These are phyloP conservation scores for Caenorhabditis angaria DNA, from an alignment of 2,888 invertebrate genomes.

Conservation along the genomic window DNA sequence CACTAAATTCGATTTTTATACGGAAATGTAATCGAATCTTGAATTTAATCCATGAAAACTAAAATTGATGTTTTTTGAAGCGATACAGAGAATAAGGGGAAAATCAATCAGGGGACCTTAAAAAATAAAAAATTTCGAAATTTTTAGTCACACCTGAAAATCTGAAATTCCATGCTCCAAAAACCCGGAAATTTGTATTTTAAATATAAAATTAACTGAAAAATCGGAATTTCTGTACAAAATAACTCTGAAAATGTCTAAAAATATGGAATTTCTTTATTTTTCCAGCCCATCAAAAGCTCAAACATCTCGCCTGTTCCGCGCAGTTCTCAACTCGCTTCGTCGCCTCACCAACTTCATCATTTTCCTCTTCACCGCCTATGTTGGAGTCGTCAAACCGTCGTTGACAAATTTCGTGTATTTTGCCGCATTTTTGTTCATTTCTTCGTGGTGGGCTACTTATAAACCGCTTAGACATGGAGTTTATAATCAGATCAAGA, in stretches of 20 bases:
- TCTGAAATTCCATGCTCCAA: too few relatives aligned
- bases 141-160: too few relatives aligned
- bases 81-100: too few relatives aligned
- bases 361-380: constrained; percentile 58
- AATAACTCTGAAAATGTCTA: too few relatives aligned
- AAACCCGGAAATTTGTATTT: too few relatives aligned
- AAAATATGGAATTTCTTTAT: too few relatives aligned
- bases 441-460: constrained; percentile 69
- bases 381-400: constrained; percentile 63
- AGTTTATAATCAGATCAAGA: constrained; percentile 51
- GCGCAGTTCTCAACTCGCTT: constrained; percentile 47
- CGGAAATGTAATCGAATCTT: not conserved
- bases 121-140: too few relatives aligned
- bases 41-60: too few relatives aligned
- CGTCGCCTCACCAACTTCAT: constrained; percentile 61
- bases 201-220: not conserved
- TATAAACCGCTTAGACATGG: constrained; percentile 59
- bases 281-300: constrained; percentile 19
- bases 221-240: too few relatives aligned
- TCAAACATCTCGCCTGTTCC: constrained; percentile 22
- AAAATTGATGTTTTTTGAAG: too few relatives aligned
- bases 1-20: not conserved
- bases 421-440: constrained; percentile 62
- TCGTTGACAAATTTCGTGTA: constrained; percentile 62
- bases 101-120: too few relatives aligned